phyloP scores from a whole-genome alignment of 1,140 invertebrate species.

The Meloidogyne floridensis region DNA sequence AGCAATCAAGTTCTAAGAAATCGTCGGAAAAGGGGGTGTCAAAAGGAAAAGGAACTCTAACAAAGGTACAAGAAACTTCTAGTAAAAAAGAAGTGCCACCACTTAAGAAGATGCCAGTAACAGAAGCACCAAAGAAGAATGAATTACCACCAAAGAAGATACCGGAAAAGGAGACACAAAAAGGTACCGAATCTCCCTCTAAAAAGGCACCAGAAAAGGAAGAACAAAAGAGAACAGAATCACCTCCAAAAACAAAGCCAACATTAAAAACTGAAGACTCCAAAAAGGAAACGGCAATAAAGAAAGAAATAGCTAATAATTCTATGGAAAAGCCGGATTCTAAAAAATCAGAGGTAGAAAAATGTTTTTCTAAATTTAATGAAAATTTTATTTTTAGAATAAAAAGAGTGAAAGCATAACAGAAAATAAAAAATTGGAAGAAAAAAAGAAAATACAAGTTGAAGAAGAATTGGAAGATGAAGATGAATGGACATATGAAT shows the following conservation, averaged over 20 bases:
- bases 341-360: slow-evolving; percentile 17
- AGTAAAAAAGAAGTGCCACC: background rate
- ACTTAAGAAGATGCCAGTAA: background rate
- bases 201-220: background rate
- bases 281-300: background rate
- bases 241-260: background rate
- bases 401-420: background rate
- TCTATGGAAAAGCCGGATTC: too few relatives aligned
- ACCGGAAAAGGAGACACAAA: background rate
- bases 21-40: background rate
- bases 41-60: background rate
- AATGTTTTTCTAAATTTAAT: background rate
- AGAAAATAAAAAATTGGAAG: background rate
- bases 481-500: slow-evolving; percentile 40
- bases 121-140: background rate
- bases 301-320: background rate
- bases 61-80: too few relatives aligned
- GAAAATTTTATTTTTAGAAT: background rate
- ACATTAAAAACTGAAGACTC: background rate
- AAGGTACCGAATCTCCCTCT: background rate
- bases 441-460: slow-evolving; percentile 15
- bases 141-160: background rate
- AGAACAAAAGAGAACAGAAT: background rate
- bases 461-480: slow-evolving; percentile 26
- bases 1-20: background rate